Evolutionary conservation across 2,113 vertebrate genomes (phyloP).

Genomic region (Siniperca chuatsi): DNA sequence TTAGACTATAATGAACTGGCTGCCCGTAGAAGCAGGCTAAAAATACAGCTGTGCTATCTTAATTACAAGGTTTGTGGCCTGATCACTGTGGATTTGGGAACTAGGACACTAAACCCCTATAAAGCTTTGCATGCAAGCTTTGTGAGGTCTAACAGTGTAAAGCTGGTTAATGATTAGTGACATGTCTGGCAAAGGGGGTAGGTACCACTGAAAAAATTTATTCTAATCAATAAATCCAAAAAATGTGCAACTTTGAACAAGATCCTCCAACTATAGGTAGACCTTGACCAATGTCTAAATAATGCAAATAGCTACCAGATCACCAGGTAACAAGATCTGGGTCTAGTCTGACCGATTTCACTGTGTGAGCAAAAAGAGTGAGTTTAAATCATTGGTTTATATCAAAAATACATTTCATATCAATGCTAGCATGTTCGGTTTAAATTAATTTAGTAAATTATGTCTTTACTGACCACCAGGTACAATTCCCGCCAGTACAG

Average conservation of each 20-base stretch:
- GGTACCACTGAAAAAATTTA: background rate
- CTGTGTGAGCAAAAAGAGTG: background rate
- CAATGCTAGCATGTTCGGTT: background rate
- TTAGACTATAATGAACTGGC: conserved; percentile 2
- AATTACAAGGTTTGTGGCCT: conserved; percentile 11
- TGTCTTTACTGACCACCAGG: background rate
- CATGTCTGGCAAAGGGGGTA: accelerated
- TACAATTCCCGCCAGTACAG: background rate
- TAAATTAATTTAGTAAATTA: background rate
- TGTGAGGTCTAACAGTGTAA: background rate
- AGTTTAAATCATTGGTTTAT: conserved; percentile 7
- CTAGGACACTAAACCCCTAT: conserved; percentile 34
- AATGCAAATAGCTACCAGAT: conserved; percentile 52
- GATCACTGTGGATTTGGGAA: conserved; percentile 52
- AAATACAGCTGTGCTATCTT: conserved; percentile 17
- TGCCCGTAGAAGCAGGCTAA: background rate
- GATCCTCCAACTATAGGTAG: background rate
- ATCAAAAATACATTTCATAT: background rate
- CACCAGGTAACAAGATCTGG: conserved; percentile 45
- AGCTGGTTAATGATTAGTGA: background rate
- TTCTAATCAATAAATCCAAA: background rate
- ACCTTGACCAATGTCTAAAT: conserved; percentile 45
- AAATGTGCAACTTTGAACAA: conserved; percentile 12
- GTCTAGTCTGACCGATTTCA: conserved; percentile 33
- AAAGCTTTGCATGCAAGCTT: conserved; percentile 10